A percentile compares a stretch with the other conserved stretches of the same genome.
phyloP scores from a whole-genome alignment of 2,888 invertebrate species.

The Elaeidobius kamerunicus region DNA sequence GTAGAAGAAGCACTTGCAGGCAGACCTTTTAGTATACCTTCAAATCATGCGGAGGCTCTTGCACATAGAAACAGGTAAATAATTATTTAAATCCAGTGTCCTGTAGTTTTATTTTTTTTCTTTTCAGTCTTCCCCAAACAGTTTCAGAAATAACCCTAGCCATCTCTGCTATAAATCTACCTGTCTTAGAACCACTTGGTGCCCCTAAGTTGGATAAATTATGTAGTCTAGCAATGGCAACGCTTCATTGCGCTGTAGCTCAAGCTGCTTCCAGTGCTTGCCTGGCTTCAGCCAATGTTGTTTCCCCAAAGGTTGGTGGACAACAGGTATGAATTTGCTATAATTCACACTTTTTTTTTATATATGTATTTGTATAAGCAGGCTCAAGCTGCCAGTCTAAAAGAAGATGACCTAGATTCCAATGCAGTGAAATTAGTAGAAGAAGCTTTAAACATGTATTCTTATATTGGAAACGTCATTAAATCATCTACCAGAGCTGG shows the following conservation, averaged over 20 bases:
- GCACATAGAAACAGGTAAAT: conserved; percentile 58
- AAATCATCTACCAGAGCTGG: conserved; percentile 84
- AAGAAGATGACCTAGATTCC: conserved; percentile 76
- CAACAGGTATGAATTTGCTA: conserved; percentile 33
- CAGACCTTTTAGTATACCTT: conserved; percentile 64
- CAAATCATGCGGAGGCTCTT: conserved; percentile 70
- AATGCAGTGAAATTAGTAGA: conserved; percentile 82
- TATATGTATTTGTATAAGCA: conserved; percentile 1
- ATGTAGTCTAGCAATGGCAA: conserved; percentile 78
- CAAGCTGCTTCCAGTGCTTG: conserved; percentile 62
- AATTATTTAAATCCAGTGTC: neutral
- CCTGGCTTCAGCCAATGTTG: conserved; percentile 56
- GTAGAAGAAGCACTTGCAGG: conserved; percentile 64
- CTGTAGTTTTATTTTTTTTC: conserved; percentile 16
- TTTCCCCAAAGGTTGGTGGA: conserved; percentile 57
- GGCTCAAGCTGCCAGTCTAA: conserved; percentile 40
- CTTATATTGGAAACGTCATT: conserved; percentile 74
- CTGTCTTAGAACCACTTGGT: conserved; percentile 84
- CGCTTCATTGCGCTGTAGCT: conserved; percentile 75
- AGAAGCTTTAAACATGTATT: conserved; percentile 83
- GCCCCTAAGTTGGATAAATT: conserved; percentile 79
- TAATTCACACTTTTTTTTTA: neutral
- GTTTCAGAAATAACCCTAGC: conserved; percentile 83
- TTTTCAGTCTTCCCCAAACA: conserved; percentile 68
- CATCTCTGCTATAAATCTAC: conserved; percentile 78